Conservation (phyloP, 1,140 invertebrate species). For the Scaptomyza hsui region DNA sequence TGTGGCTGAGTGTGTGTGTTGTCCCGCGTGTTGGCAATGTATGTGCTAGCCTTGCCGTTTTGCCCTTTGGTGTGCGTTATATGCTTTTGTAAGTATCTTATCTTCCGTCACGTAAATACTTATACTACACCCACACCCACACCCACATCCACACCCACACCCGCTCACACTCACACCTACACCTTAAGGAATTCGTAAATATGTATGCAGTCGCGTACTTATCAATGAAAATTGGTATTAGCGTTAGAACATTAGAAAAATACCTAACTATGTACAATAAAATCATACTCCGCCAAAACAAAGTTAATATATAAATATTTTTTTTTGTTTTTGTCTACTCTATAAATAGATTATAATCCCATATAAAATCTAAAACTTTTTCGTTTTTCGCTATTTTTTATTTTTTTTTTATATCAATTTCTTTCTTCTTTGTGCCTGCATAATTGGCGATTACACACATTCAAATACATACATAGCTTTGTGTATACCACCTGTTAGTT, state of each 20-base stretch:
- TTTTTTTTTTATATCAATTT: no score
- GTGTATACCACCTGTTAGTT: conserved; percentile 24
- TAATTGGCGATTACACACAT: neutral
- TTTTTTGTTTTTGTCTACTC: no score
- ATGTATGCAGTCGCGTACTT: conserved; percentile 33
- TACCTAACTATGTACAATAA: conserved; percentile 7
- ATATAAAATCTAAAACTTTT: no score
- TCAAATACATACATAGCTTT: neutral
- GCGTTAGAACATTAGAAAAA: conserved; percentile 32
- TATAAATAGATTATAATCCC: no score
- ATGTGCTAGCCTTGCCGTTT: conserved; percentile 68
- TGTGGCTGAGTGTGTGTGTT: conserved; percentile 16
- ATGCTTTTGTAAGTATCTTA: conserved; percentile 66
- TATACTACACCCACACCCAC: conserved; percentile 1
- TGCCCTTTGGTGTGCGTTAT: conserved; percentile 70
- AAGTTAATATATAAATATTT: no score
- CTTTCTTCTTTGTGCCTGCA: neutral
- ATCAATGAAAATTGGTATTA: conserved; percentile 52
- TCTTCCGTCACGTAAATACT: conserved; percentile 37
- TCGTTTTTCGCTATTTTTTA: no score
- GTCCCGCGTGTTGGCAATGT: conserved; percentile 56
- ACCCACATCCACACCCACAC: conserved; percentile 5
- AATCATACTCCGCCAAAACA: neutral
- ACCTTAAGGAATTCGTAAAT: neutral
- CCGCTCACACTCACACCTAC: conserved; percentile 7